Conservation (phyloP, 2,888 invertebrate genomes). For the Chymomyza amoena region DNA sequence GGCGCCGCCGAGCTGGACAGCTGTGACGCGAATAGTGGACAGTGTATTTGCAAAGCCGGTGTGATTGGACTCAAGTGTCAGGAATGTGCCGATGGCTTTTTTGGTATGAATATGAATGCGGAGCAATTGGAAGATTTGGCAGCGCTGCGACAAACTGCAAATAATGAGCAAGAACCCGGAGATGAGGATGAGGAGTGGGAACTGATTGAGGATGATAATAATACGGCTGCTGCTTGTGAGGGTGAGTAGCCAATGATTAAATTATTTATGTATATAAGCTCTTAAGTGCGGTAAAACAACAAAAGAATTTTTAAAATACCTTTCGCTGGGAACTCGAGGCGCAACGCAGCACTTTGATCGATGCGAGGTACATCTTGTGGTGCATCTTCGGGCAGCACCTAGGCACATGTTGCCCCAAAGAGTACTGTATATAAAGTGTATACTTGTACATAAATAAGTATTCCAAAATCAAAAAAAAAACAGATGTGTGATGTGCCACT, state of each 20-base stretch:
- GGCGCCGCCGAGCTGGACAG: conserved; percentile 82
- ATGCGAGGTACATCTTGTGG: not conserved
- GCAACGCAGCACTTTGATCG: conserved; percentile 3
- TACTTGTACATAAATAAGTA: not conserved
- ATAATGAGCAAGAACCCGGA: conserved; percentile 16
- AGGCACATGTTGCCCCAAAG: not conserved
- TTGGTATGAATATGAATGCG: conserved; percentile 80
- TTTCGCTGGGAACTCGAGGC: conserved; percentile 1
- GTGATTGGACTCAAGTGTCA: conserved; percentile 89
- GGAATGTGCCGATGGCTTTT: conserved; percentile 85
- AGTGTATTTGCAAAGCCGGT: conserved; percentile 88
- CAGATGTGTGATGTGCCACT: conserved; percentile 2
- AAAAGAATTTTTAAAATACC: conserved; percentile 14
- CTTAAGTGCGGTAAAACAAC: not conserved
- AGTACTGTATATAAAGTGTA: not conserved
- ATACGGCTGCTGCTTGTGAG: conserved; percentile 60
- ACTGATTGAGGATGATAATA: conserved; percentile 34
- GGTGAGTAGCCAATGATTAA: conserved; percentile 68
- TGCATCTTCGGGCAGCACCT: not conserved
- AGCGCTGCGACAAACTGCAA: conserved; percentile 33
- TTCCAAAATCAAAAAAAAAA: not conserved
- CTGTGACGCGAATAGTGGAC: conserved; percentile 89
- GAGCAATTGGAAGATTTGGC: conserved; percentile 55
- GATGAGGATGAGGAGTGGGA: conserved; percentile 60
- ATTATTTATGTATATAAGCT: not conserved